phyloP scores from a whole-genome alignment of 2,113 vertebrate species.

The Eolophus roseicapilla region DNA sequence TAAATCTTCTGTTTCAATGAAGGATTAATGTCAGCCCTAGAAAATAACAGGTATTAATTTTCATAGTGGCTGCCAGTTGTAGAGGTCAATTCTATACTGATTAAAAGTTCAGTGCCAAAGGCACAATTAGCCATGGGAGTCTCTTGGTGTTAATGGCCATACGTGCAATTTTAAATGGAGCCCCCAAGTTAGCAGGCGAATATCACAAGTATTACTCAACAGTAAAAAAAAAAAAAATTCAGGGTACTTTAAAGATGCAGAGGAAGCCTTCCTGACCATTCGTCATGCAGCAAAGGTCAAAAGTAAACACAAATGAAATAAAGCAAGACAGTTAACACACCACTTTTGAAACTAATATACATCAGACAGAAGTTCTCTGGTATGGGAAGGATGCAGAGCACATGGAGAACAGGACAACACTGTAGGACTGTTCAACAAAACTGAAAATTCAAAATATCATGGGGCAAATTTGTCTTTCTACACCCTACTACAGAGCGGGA shows the following conservation, averaged over 20 bases:
- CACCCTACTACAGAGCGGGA: neutral
- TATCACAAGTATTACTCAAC: neutral
- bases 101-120: neutral
- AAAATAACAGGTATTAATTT: neutral
- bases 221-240: neutral
- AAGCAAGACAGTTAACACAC: neutral
- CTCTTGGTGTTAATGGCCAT: neutral
- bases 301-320: neutral
- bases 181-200: neutral
- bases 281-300: neutral
- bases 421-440: neutral
- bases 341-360: neutral
- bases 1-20: neutral
- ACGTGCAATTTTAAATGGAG: neutral
- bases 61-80: neutral
- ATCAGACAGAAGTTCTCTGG: neutral
- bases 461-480: neutral
- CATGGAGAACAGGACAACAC: neutral
- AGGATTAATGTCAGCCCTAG: neutral
- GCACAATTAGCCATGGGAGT: neutral
- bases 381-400: neutral
- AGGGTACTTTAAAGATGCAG: neutral
- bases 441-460: neutral
- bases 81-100: neutral
- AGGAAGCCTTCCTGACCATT: neutral